Percentiles rank a stretch among this genome's conserved stretches.
These are phyloP conservation scores for Melanerpes formicivorus DNA, from an alignment of 2,113 vertebrate species.

Conservation along the genomic window DNA sequence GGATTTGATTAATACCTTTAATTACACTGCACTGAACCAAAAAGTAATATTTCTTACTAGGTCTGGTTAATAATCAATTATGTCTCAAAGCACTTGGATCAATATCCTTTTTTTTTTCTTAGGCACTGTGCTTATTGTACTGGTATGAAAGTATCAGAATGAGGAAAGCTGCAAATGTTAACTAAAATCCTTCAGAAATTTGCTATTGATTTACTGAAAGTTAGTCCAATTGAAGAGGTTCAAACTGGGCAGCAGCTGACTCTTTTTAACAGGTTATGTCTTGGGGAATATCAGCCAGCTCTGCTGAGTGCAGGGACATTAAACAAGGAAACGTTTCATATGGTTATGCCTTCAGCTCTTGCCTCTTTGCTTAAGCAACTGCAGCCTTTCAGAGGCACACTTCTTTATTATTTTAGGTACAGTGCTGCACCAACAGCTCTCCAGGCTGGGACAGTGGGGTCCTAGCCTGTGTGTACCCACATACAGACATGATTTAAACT, in stretches of 20 bases:
- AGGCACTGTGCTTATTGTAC: not conserved
- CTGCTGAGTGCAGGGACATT: not conserved
- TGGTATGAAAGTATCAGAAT: not conserved
- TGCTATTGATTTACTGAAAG: constrained; percentile 3
- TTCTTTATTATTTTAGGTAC: not conserved
- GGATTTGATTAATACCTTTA: constrained; percentile 64
- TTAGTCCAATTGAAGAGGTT: not conserved
- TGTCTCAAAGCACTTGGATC: constrained; percentile 48
- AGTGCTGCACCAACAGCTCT: not conserved
- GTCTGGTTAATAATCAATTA: constrained; percentile 49
- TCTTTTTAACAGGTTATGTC: not conserved
- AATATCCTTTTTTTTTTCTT: constrained; percentile 24
- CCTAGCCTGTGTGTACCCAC: not conserved
- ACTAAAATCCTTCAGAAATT: constrained; percentile 9
- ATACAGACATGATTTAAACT: not conserved
- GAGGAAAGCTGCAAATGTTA: not conserved
- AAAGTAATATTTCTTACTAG: constrained; percentile 45
- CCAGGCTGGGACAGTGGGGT: not conserved
- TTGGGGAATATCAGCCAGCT: not conserved
- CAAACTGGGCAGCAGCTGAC: not conserved
- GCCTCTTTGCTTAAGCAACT: not conserved
- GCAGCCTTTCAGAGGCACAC: not conserved
- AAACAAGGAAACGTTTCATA: not conserved
- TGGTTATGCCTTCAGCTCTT: not conserved
- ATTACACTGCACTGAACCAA: constrained; percentile 36